These are phyloP conservation scores for Yoshiicerus persimilis DNA, from an alignment of 1,140 invertebrate genomes.

Conservation along the genomic window DNA sequence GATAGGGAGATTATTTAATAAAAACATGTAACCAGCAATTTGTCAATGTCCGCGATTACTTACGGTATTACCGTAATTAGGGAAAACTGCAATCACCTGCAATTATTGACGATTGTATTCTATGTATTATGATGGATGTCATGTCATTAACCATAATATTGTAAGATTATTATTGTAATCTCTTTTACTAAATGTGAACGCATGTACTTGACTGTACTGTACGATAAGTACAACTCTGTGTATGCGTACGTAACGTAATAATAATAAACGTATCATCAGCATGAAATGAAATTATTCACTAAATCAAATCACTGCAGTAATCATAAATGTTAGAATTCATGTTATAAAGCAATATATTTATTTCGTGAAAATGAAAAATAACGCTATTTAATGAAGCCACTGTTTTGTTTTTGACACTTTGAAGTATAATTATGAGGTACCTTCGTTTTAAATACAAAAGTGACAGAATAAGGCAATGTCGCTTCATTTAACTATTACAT, in stretches of 20 bases:
- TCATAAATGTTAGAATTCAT: no score
- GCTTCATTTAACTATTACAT: no score
- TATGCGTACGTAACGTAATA: neutral
- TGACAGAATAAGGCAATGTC: no score
- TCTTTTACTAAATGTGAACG: conserved; percentile 10
- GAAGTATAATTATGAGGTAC: no score
- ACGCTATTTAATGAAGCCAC: no score
- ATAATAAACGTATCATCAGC: neutral
- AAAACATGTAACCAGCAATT: neutral
- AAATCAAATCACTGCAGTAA: no score
- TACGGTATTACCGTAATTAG: neutral
- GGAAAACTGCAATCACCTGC: neutral
- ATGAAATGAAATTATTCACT: neutral
- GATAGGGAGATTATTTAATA: neutral
- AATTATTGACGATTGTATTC: conserved; percentile 11
- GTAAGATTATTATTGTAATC: conserved; percentile 8
- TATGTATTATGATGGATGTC: neutral
- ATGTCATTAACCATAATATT: conserved; percentile 4
- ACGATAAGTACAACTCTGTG: neutral
- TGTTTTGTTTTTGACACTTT: no score
- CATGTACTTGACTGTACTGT: neutral
- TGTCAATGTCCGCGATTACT: neutral
- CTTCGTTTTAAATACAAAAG: no score
- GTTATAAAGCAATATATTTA: no score
- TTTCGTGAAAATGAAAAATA: no score